Percentiles rank a stretch among this genome's conserved stretches.
phyloP scores from a whole-genome alignment of 2,888 invertebrate species.

The Drosophila anomalata region DNA sequence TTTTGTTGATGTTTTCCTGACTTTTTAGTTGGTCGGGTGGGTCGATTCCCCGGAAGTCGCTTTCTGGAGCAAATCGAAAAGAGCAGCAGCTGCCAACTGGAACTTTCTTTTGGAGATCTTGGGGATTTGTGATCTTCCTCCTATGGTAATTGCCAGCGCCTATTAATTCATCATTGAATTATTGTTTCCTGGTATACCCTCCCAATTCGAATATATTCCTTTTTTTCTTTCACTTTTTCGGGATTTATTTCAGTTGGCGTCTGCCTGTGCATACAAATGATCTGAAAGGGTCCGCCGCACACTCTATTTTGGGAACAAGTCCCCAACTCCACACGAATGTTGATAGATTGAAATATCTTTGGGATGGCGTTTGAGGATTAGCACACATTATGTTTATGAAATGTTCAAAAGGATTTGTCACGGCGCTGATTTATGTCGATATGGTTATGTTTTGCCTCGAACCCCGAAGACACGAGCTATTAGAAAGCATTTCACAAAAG shows the following conservation, averaged over 20 bases:
- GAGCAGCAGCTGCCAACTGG: slow-evolving; percentile 53
- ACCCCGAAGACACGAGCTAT: slow-evolving; percentile 51
- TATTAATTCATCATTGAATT: slow-evolving; percentile 70
- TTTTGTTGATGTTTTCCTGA: slow-evolving; percentile 42
- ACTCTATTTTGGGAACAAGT: slow-evolving; percentile 54
- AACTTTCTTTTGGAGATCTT: slow-evolving; percentile 30
- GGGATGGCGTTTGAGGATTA: slow-evolving; percentile 59
- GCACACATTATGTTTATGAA: slow-evolving; percentile 62
- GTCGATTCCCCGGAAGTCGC: slow-evolving; percentile 69
- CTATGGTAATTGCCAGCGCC: slow-evolving; percentile 58
- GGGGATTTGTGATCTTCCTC: slow-evolving; percentile 36
- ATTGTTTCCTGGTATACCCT: slow-evolving; percentile 38
- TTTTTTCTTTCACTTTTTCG: slow-evolving; percentile 33
- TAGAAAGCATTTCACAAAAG: slow-evolving; percentile 28
- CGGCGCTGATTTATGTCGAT: slow-evolving; percentile 54
- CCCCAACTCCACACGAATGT: slow-evolving; percentile 2
- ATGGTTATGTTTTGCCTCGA: slow-evolving; percentile 16
- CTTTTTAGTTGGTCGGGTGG: slow-evolving; percentile 20
- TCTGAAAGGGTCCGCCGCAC: slow-evolving; percentile 17
- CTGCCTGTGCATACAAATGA: slow-evolving; percentile 65
- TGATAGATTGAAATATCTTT: slow-evolving; percentile 50
- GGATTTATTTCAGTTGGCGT: slow-evolving; percentile 51
- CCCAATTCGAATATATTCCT: slow-evolving; percentile 15
- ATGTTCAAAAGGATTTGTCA: slow-evolving; percentile 64
- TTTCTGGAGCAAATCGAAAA: slow-evolving; percentile 49